Evolutionary conservation across 2,888 invertebrate species (phyloP).

Genomic region (Malthinus flaveolus): DNA sequence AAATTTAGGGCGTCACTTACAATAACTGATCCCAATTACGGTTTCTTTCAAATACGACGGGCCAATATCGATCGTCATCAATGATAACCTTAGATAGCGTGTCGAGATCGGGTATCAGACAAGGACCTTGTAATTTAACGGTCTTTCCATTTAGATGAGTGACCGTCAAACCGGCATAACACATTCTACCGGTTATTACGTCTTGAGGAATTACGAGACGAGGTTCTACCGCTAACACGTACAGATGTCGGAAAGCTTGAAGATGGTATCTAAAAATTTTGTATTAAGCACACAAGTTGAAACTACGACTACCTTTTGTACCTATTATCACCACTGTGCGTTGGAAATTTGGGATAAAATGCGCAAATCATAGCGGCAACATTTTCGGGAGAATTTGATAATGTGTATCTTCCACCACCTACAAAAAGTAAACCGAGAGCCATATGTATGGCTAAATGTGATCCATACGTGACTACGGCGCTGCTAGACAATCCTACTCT

Average conservation of each 20-base stretch:
- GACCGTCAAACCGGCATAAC: slow-evolving; percentile 79
- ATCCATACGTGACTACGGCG: slow-evolving; percentile 81
- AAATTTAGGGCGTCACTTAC: slow-evolving; percentile 55
- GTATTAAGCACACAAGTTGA: neutral
- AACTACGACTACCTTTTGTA: slow-evolving; percentile 44
- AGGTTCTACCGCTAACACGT: slow-evolving; percentile 92
- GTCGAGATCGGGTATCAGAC: slow-evolving; percentile 80
- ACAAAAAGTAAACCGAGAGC: slow-evolving; percentile 90
- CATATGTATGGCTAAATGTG: slow-evolving; percentile 95
- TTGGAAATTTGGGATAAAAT: slow-evolving; percentile 96
- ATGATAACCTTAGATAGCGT: slow-evolving; percentile 75
- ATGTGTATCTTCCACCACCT: slow-evolving; percentile 88
- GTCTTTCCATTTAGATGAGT: slow-evolving; percentile 51
- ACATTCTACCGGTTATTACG: slow-evolving; percentile 75
- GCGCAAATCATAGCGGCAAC: slow-evolving; percentile 91
- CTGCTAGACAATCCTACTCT: slow-evolving; percentile 73
- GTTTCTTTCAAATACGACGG: slow-evolving; percentile 77
- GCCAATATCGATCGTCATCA: slow-evolving; percentile 88
- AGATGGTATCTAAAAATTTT: slow-evolving; percentile 78
- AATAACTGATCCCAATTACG: slow-evolving; percentile 83
- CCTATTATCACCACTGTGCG: slow-evolving; percentile 95
- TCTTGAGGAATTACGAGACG: slow-evolving; percentile 86
- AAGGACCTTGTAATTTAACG: slow-evolving; percentile 71
- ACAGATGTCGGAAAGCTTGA: slow-evolving; percentile 95
- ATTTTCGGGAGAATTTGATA: slow-evolving; percentile 79